These are phyloP conservation scores for Globodera ellingtonae DNA, from an alignment of 1,140 invertebrate genomes.

Conservation along the genomic window DNA sequence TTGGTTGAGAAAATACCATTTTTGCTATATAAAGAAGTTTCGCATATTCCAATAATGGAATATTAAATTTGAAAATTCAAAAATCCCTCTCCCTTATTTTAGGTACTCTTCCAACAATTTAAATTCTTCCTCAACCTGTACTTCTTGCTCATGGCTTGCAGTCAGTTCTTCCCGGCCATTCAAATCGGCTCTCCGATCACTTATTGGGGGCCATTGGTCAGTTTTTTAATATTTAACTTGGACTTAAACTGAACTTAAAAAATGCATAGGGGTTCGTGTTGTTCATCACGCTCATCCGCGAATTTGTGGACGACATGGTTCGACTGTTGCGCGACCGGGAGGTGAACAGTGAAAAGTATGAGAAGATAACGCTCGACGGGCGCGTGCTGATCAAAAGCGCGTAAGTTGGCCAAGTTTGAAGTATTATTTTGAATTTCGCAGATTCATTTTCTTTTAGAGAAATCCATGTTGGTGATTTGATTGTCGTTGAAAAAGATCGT, in stretches of 20 bases:
- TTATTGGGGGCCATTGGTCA: constrained; percentile 93
- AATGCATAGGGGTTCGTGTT: constrained; percentile 87
- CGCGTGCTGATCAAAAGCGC: constrained; percentile 70
- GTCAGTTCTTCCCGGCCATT: constrained; percentile 94
- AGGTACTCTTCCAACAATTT: constrained; percentile 95
- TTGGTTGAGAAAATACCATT: no score
- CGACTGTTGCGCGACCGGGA: constrained; percentile 87
- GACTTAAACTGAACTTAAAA: neutral
- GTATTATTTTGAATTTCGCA: constrained; percentile 50
- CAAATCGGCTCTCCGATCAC: constrained; percentile 96
- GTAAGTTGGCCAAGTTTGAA: constrained; percentile 69
- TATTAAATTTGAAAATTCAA: neutral
- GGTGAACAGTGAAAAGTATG: constrained; percentile 84
- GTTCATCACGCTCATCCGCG: constrained; percentile 88
- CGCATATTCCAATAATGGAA: neutral
- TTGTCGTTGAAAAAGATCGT: constrained; percentile 73
- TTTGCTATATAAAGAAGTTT: neutral
- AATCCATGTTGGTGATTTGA: constrained; percentile 63
- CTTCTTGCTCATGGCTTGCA: constrained; percentile 94
- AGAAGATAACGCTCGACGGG: constrained; percentile 70
- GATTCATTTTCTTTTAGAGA: constrained; percentile 47
- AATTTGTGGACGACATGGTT: constrained; percentile 92
- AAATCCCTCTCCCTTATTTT: constrained; percentile 56
- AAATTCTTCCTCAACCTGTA: constrained; percentile 98
- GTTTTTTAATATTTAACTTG: constrained; percentile 51